Percentiles rank a stretch among this genome's conserved stretches.
These are phyloP conservation scores for Himalopsyche phryganea DNA, from an alignment of 1,140 invertebrate species.

Conservation along the genomic window DNA sequence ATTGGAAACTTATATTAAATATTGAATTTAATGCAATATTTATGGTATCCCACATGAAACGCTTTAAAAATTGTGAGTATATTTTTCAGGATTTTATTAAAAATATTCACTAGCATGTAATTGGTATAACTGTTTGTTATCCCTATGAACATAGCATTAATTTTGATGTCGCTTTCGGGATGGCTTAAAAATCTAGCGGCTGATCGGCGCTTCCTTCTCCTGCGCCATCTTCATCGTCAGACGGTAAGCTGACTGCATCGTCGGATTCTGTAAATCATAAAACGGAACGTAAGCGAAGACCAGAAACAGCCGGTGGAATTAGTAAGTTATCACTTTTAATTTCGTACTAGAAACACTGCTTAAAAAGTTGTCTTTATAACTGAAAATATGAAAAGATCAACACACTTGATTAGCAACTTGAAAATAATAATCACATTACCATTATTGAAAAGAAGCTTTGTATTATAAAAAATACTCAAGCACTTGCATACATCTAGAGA, in stretches of 20 bases:
- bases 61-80: conserved; percentile 9
- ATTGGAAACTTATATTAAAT: conserved; percentile 32
- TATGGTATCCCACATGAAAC: conserved; percentile 13
- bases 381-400: neutral
- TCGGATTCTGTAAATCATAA: conserved; percentile 45
- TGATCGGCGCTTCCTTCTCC: conserved; percentile 75
- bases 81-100: conserved; percentile 14
- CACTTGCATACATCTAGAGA: no score
- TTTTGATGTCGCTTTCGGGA: neutral
- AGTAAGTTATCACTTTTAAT: no score
- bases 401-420: neutral
- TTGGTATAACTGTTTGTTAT: conserved; percentile 3
- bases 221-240: conserved; percentile 67
- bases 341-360: no score
- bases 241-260: conserved; percentile 55
- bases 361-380: neutral
- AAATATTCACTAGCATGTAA: conserved; percentile 2
- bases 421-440: neutral
- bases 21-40: conserved; percentile 27
- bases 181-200: conserved; percentile 68
- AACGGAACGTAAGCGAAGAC: neutral
- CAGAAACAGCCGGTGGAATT: no score
- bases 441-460: neutral
- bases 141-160: conserved; percentile 1
- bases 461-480: no score